Evolutionary conservation across 2,797 vertebrate species (phyloP).

Genomic region (Syngnathus rostellatus): DNA sequence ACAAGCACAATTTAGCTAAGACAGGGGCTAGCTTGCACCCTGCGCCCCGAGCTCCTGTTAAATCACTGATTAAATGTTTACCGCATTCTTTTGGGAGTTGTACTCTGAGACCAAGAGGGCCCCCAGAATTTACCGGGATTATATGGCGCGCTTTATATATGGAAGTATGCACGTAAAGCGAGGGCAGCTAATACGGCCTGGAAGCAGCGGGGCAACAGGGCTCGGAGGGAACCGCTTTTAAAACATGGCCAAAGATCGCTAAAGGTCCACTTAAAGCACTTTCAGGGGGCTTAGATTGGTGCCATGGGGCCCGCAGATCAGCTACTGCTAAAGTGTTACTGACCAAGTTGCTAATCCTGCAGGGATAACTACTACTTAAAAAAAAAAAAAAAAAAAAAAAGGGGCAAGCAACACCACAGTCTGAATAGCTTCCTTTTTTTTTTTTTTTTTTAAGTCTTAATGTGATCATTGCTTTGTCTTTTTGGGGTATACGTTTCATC

Average conservation of each 20-base stretch:
- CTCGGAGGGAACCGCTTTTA: slow-evolving; percentile 55
- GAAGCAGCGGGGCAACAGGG: slow-evolving; percentile 38
- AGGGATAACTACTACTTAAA: neutral
- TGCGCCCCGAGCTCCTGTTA: slow-evolving; percentile 43
- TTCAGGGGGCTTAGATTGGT: slow-evolving; percentile 48
- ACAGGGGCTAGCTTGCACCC: slow-evolving; percentile 26
- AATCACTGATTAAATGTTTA: slow-evolving; percentile 71
- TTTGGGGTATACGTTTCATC: no score
- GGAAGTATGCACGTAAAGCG: slow-evolving; percentile 62
- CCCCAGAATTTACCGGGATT: slow-evolving; percentile 61
- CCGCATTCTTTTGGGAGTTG: slow-evolving; percentile 71
- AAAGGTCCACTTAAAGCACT: slow-evolving; percentile 51
- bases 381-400: neutral
- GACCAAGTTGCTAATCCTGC: neutral
- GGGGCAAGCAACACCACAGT: neutral
- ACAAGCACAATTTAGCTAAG: slow-evolving; percentile 14
- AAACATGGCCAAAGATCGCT: slow-evolving; percentile 57
- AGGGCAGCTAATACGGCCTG: slow-evolving; percentile 32
- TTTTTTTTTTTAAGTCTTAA: no score
- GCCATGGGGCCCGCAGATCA: slow-evolving; percentile 30
- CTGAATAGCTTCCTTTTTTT: neutral
- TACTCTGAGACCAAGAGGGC: slow-evolving; percentile 27
- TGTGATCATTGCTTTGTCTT: no score
- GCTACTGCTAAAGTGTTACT: slow-evolving; percentile 18
- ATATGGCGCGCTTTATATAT: slow-evolving; percentile 62